A percentile compares a stretch with the other conserved stretches of the same genome.
phyloP scores from a whole-genome alignment of 1,140 invertebrate species.

The Rhopalosiphum maidis region DNA sequence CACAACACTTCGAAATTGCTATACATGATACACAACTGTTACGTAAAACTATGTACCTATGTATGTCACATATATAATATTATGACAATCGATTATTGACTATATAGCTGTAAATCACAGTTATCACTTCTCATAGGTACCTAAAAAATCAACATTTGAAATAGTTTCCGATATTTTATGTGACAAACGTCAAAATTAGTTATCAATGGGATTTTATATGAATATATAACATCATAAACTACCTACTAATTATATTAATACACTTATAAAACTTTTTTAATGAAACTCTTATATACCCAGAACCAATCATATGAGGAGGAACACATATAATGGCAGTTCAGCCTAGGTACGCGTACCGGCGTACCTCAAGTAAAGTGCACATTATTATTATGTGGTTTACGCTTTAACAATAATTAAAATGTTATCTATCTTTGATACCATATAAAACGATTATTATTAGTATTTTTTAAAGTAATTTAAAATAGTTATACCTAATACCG shows the following conservation, averaged over 20 bases:
- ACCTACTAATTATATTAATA: background rate
- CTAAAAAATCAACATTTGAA: background rate
- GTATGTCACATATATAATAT: background rate
- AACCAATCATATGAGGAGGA: background rate
- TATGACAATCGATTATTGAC: background rate
- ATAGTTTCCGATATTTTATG: background rate
- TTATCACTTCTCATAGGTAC: background rate
- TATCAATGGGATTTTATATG: background rate
- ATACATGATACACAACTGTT: background rate
- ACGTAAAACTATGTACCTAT: background rate
- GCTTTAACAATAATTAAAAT: no score
- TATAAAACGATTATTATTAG: no score
- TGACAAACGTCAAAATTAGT: background rate
- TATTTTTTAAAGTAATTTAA: no score
- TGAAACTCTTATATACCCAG: background rate
- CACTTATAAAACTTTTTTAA: no score
- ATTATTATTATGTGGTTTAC: no score
- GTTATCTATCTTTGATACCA: no score
- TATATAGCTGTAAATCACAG: background rate
- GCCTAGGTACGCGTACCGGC: background rate
- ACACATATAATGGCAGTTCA: background rate
- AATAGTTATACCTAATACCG: no score
- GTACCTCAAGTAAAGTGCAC: background rate
- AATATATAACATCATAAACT: background rate
- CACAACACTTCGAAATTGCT: background rate